Evolutionary conservation across 1,140 invertebrate genomes (phyloP).

Genomic region (Odontomachus brunneus): DNA sequence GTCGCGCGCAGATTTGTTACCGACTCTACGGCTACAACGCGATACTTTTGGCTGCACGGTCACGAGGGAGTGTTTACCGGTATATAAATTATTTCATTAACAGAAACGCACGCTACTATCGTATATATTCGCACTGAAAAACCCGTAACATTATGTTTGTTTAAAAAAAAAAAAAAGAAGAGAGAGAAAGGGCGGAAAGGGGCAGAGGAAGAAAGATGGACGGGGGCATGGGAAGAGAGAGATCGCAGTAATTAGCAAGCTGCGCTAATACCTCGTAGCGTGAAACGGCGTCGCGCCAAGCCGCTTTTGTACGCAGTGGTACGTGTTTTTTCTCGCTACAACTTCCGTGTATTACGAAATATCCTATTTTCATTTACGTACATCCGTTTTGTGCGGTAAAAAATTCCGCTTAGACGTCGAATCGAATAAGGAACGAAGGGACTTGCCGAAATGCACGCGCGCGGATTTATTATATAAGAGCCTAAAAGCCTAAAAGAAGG

Average conservation of each 20-base stretch:
- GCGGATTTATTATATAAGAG: conserved; percentile 21
- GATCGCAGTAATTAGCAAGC: neutral
- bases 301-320: conserved; percentile 1
- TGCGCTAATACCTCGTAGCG: neutral
- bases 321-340: neutral
- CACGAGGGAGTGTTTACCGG: no score
- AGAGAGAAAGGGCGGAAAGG: neutral
- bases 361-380: conserved; percentile 4
- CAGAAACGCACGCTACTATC: neutral
- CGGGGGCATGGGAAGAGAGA: no score
- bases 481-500: no score
- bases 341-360: conserved; percentile 22
- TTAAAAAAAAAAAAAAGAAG: neutral
- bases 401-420: neutral
- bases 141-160: neutral
- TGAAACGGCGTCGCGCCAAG: neutral
- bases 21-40: neutral
- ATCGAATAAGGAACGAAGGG: conserved; percentile 1
- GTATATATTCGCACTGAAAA: neutral
- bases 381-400: neutral
- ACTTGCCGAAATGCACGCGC: neutral
- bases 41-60: neutral
- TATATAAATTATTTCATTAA: neutral
- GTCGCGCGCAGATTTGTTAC: neutral
- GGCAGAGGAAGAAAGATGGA: no score